These are phyloP conservation scores for Prosopocoilus inquinatus DNA, from an alignment of 2,888 invertebrate species.

Conservation along the genomic window DNA sequence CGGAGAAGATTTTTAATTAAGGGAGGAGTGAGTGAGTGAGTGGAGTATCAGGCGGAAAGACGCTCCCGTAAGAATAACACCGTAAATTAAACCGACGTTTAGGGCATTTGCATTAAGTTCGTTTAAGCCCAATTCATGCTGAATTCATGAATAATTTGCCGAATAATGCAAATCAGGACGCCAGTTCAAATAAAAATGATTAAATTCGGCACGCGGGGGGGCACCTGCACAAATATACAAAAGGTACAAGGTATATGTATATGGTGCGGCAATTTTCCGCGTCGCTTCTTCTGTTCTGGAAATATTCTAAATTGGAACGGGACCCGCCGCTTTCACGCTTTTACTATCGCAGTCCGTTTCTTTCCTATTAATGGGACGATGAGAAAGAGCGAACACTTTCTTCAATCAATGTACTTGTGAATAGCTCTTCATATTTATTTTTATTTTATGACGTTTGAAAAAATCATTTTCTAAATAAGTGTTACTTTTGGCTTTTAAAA, in stretches of 20 bases:
- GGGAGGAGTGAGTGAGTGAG: background rate
- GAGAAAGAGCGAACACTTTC: no score
- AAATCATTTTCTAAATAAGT: no score
- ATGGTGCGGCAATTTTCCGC: constrained; percentile 37
- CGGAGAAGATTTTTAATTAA: no score
- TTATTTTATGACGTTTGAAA: no score
- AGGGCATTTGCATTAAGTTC: constrained; percentile 38
- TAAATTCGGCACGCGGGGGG: constrained; percentile 23
- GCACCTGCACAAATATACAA: constrained; percentile 26
- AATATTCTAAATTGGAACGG: constrained; percentile 18
- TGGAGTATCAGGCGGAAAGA: constrained; percentile 2
- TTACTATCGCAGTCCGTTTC: no score
- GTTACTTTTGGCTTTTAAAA: no score
- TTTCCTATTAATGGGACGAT: no score
- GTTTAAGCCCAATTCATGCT: constrained; percentile 38
- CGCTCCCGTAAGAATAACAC: constrained; percentile 19
- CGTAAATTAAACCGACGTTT: constrained; percentile 24
- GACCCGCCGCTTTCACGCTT: no score
- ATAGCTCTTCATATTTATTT: no score
- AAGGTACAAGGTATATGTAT: no score
- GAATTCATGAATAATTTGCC: constrained; percentile 42
- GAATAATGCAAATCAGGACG: constrained; percentile 31
- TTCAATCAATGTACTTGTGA: no score
- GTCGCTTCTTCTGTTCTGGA: constrained; percentile 34
- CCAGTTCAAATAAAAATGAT: constrained; percentile 33